Conservation (phyloP, 2,888 invertebrate species). For the Stegophylla sp. region DNA sequence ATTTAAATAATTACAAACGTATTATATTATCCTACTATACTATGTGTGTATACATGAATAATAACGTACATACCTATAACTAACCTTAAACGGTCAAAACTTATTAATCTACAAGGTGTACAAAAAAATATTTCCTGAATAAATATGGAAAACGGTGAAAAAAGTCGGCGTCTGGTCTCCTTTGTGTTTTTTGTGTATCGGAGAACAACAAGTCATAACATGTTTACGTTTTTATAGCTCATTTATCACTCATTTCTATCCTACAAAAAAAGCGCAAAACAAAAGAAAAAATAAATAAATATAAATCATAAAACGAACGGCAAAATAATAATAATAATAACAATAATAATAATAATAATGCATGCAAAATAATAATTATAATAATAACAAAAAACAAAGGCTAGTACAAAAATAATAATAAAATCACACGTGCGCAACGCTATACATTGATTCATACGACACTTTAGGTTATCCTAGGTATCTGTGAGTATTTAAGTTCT, state of each 20-base stretch:
- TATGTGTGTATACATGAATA: neutral
- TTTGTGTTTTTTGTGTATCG: conserved; percentile 19
- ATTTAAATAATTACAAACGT: conserved; percentile 10
- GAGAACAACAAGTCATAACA: conserved; percentile 27
- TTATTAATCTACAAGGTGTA: conserved; percentile 28
- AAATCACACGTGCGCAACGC: neutral
- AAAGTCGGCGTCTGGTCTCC: conserved; percentile 9
- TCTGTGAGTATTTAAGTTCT: neutral
- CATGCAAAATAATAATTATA: conserved; percentile 53
- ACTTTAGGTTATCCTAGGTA: neutral
- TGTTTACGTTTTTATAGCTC: conserved; percentile 56
- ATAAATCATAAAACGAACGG: conserved; percentile 54
- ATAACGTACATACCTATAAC: conserved; percentile 33
- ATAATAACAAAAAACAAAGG: neutral
- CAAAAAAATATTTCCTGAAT: neutral
- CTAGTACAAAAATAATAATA: neutral
- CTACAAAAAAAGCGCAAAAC: conserved; percentile 59
- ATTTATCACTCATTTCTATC: conserved; percentile 59
- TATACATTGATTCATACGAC: neutral
- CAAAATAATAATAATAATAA: conserved; percentile 51
- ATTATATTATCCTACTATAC: conserved; percentile 3
- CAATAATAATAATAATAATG: conserved; percentile 44
- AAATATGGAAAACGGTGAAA: neutral
- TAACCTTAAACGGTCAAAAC: conserved; percentile 22
- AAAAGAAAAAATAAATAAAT: conserved; percentile 58